These are phyloP conservation scores for Drosophila nr. fundita DNA, from an alignment of 2,888 invertebrate species.

Conservation along the genomic window DNA sequence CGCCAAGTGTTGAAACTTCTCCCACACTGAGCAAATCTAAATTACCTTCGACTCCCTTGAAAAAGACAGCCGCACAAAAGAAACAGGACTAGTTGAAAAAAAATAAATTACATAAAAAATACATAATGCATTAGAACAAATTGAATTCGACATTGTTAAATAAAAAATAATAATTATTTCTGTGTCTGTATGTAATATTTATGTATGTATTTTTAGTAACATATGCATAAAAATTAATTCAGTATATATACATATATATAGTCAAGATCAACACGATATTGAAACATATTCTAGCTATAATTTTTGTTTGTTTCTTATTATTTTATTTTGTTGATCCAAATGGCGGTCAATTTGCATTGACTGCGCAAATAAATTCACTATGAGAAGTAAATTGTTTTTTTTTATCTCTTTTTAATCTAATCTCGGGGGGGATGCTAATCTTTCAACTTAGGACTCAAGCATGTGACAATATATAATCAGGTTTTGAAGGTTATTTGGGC, in stretches of 20 bases:
- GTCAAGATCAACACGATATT: constrained; percentile 29
- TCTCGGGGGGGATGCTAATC: neutral
- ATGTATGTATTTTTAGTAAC: constrained; percentile 8
- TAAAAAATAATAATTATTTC: constrained; percentile 26
- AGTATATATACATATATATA: constrained; percentile 57
- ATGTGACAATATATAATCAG: neutral
- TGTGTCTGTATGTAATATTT: constrained; percentile 5
- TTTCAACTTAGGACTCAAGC: neutral
- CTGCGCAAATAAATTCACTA: constrained; percentile 72
- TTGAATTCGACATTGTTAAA: constrained; percentile 34
- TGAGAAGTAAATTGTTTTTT: constrained; percentile 38
- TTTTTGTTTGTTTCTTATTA: constrained; percentile 55
- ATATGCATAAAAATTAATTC: constrained; percentile 35
- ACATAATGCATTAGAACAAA: constrained; percentile 54
- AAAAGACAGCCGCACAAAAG: constrained; percentile 82
- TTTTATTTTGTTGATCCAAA: constrained; percentile 54
- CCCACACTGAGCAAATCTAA: constrained; percentile 12
- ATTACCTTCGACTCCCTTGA: constrained; percentile 42
- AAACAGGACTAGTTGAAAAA: constrained; percentile 81
- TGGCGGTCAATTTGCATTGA: constrained; percentile 41
- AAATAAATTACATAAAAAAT: neutral
- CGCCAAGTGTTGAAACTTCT: neutral
- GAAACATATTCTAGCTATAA: constrained; percentile 61
- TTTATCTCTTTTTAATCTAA: constrained; percentile 24
- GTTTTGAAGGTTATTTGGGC: neutral